A percentile compares a stretch with the other conserved stretches of the same genome.
Evolutionary conservation across 2,888 invertebrate genomes (phyloP).

Genomic region (Dermolepida albohirtum): DNA sequence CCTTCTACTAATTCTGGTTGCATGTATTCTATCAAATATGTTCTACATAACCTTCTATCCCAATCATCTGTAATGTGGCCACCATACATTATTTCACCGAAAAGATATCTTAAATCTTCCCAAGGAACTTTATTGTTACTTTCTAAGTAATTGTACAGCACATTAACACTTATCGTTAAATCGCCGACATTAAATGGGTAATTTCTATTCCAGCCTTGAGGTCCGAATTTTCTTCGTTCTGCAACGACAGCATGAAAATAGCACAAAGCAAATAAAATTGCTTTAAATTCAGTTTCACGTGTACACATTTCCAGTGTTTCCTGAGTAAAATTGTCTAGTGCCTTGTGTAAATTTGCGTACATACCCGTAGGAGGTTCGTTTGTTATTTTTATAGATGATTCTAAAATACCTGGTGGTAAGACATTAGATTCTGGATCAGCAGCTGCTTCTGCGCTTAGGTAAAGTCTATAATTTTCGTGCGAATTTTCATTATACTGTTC

Average conservation of each 20-base stretch:
- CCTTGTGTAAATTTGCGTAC: slow-evolving; percentile 93
- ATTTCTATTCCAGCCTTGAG: slow-evolving; percentile 90
- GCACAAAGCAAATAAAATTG: slow-evolving; percentile 87
- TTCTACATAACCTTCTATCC: slow-evolving; percentile 89
- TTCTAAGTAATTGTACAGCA: slow-evolving; percentile 91
- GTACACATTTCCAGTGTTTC: slow-evolving; percentile 93
- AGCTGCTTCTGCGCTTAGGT: slow-evolving; percentile 90
- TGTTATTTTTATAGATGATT: slow-evolving; percentile 94
- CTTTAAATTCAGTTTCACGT: slow-evolving; percentile 93
- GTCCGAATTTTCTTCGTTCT: slow-evolving; percentile 92
- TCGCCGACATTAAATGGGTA: slow-evolving; percentile 89
- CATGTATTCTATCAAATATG: slow-evolving; percentile 89
- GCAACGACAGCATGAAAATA: slow-evolving; percentile 97
- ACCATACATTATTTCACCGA: slow-evolving; percentile 98
- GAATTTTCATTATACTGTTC: slow-evolving; percentile 82
- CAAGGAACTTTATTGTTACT: slow-evolving; percentile 89
- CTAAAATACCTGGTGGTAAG: slow-evolving; percentile 88
- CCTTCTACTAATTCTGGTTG: slow-evolving; percentile 89
- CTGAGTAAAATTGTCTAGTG: slow-evolving; percentile 91
- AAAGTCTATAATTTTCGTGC: slow-evolving; percentile 76
- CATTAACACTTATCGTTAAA: slow-evolving; percentile 91
- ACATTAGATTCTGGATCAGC: slow-evolving; percentile 74
- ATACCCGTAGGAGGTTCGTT: slow-evolving; percentile 97
- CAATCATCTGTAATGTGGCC: slow-evolving; percentile 98
- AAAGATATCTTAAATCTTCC: slow-evolving; percentile 94